phyloP scores from a whole-genome alignment of 2,113 vertebrate genomes.

The Menura novaehollandiae region DNA sequence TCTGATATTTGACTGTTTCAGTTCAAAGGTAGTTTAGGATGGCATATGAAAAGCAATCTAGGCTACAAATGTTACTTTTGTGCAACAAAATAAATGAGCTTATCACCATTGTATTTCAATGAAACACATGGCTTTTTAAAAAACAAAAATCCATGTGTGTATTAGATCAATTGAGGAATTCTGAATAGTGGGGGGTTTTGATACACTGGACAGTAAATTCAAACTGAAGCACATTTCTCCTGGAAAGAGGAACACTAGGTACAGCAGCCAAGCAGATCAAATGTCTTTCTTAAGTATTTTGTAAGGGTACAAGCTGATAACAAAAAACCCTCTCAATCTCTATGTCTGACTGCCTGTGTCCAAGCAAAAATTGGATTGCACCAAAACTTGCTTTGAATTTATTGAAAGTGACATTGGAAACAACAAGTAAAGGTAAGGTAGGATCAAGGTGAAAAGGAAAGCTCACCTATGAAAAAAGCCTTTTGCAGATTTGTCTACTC shows the following conservation, averaged over 20 bases:
- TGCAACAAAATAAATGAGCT: neutral
- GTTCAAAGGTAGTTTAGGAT: neutral
- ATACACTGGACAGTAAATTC: neutral
- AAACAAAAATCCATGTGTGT: neutral
- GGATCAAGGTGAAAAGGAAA: neutral
- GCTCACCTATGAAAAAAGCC: neutral
- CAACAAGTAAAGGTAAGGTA: neutral
- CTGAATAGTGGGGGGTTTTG: neutral
- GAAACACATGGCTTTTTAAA: neutral
- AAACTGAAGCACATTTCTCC: neutral
- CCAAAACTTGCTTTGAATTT: neutral
- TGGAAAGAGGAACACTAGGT: neutral
- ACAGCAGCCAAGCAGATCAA: neutral
- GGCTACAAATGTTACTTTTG: neutral
- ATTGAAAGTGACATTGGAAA: neutral
- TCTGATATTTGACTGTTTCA: neutral
- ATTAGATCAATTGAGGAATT: neutral
- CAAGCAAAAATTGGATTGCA: neutral
- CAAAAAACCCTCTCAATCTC: neutral
- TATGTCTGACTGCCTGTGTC: neutral
- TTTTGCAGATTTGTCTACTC: neutral
- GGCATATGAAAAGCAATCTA: neutral
- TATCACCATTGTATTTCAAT: neutral
- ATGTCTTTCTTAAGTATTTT: neutral
- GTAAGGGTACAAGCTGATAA: neutral